phyloP scores from a whole-genome alignment of 2,888 invertebrate species.

The Clistopyga incitator region DNA sequence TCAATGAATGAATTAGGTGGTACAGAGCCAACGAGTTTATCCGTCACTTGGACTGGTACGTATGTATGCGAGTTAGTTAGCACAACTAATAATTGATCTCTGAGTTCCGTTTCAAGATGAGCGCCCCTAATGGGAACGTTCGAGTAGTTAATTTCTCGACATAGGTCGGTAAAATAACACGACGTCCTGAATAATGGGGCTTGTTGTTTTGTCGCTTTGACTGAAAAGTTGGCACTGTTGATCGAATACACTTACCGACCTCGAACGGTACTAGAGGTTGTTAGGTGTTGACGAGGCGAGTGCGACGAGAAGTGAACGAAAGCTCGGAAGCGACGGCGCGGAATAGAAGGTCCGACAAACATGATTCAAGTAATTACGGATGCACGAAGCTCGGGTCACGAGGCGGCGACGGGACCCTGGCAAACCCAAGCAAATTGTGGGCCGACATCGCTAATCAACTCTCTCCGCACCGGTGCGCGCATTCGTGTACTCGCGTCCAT shows the following conservation, averaged over 20 bases:
- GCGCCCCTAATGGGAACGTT: neutral
- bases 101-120: neutral
- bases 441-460: conserved; percentile 64
- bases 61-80: too few species aligned
- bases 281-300: conserved; percentile 18
- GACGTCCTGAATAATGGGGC: neutral
- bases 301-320: conserved; percentile 10
- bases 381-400: conserved; percentile 52
- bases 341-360: conserved; percentile 64
- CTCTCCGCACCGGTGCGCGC: conserved; percentile 28
- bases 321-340: conserved; percentile 52
- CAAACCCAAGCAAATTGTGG: conserved; percentile 65
- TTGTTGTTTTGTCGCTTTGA: neutral
- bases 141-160: neutral
- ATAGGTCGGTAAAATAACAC: neutral
- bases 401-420: conserved; percentile 41
- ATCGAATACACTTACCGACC: conserved; percentile 52
- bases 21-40: too few species aligned
- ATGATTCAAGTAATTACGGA: conserved; percentile 68
- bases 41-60: too few species aligned
- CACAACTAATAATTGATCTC: too few species aligned
- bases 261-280: conserved; percentile 56
- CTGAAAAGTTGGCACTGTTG: conserved; percentile 41
- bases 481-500: conserved; percentile 33
- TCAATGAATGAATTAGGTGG: too few species aligned